Evolutionary conservation across 2,113 vertebrate genomes (phyloP).

Genomic region (Bettongia penicillata): DNA sequence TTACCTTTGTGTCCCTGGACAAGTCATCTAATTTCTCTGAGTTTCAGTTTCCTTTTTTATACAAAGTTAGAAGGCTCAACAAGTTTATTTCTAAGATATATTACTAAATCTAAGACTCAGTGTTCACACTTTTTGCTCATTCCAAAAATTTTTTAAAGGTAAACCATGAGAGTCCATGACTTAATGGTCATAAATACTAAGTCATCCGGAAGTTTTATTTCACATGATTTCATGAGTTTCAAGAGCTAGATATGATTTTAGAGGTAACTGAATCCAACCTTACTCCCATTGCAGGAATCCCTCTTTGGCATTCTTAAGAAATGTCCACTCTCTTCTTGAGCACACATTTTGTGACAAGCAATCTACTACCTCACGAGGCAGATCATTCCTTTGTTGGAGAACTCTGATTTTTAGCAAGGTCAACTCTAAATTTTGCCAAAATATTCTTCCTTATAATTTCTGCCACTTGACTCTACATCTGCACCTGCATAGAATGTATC

Average conservation of each 20-base stretch:
- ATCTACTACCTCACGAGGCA: neutral
- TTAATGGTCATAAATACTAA: neutral
- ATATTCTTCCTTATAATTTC: neutral
- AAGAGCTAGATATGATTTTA: neutral
- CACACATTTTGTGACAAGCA: neutral
- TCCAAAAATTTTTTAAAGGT: neutral
- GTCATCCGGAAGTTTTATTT: neutral
- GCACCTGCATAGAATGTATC: too few species aligned
- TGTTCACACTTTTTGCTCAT: neutral
- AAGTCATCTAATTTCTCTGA: neutral
- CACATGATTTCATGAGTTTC: neutral
- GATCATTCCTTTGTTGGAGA: neutral
- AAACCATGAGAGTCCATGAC: neutral
- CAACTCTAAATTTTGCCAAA: neutral
- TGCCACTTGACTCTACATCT: neutral
- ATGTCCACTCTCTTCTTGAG: neutral
- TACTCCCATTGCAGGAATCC: neutral
- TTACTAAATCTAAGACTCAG: neutral
- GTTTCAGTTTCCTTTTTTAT: neutral
- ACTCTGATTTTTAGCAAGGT: neutral
- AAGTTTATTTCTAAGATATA: neutral
- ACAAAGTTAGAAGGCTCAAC: neutral
- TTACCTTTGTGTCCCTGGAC: neutral
- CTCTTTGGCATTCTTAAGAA: neutral
- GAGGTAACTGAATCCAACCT: neutral